A percentile compares a stretch with the other conserved stretches of the same genome.
Evolutionary conservation across 2,113 vertebrate species (phyloP).

Genomic region (Daphoenositta chrysoptera): DNA sequence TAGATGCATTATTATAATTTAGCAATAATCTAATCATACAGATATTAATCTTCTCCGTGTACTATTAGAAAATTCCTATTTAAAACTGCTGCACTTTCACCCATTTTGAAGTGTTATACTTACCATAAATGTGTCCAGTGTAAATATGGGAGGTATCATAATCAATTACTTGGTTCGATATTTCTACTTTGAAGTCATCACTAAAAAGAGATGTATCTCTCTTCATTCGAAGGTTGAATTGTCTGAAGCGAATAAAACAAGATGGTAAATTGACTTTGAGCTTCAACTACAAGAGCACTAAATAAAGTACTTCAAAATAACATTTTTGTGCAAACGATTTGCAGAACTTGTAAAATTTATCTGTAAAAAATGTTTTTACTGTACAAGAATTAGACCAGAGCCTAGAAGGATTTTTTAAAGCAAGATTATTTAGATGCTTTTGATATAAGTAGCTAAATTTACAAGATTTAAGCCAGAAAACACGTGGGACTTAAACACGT

Average conservation of each 20-base stretch:
- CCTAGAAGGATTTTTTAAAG: not conserved
- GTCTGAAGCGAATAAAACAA: constrained; percentile 69
- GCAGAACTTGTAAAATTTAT: not conserved
- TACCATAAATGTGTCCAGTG: constrained; percentile 92
- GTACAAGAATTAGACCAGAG: not conserved
- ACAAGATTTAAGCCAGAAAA: not conserved
- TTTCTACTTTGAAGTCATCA: constrained; percentile 87
- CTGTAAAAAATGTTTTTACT: not conserved
- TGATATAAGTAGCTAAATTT: not conserved
- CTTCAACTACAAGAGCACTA: not conserved
- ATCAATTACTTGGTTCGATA: constrained; percentile 80
- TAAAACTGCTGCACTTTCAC: not conserved
- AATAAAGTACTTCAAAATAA: not conserved
- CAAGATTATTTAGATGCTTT: not conserved
- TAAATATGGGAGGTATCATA: constrained; percentile 97
- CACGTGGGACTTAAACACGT: not conserved
- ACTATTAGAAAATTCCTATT: not conserved
- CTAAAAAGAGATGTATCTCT: constrained; percentile 88
- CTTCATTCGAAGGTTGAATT: constrained; percentile 94
- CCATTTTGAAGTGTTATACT: constrained; percentile 53
- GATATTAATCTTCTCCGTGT: not conserved
- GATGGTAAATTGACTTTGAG: not conserved
- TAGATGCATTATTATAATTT: not conserved
- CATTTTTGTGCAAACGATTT: not conserved
- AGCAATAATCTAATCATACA: not conserved